Base-by-base conservation (phyloP, 2,113 vertebrate genomes). In the Macaca mulatta region DNA sequence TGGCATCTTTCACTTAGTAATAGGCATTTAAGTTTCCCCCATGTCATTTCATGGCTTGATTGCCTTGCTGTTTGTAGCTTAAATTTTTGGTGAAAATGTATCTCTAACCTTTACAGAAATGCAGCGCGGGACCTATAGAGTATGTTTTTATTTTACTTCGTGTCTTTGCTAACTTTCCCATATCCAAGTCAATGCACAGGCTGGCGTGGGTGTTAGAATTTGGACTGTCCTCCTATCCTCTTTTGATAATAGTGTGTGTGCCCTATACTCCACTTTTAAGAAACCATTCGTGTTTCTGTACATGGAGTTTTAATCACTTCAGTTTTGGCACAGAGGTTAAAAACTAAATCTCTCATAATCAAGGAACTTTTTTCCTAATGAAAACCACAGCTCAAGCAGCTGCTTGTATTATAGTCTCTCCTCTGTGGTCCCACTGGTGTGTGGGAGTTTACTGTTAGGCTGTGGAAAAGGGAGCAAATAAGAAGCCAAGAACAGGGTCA, bases 361-460 rank as follows among this genome's bases (percentile, higher is more conserved):
- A 74, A 90, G 97, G 84, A 88, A 72, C 81, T 97, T 96, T 96
- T 83, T 72, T 2, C 80, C 61, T 95, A 96, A 97, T 96, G 97
- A 90, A 95, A 97, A 96, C 96, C 97, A 96, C 93, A 91, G 94
- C 81, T 50, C 90, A 87, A 93, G 94, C 97, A 98, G 97, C 97
- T 97, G 50, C 78, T 96, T 8, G 0, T 43, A 48, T 96, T 96
- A 35, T 91, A 94, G 55, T 93, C 85, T 95, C 77, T 6, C 0
- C 72, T 96, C 85, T 67, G 96, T 52, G 93, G 93, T 95, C 94
- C 95, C 97, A 64, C 79, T 82, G 74, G 92, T 97, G 95, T 94
- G 98, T 98, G 96, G 98, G 97, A 97, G 97, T 97, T 98, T 79
- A 64, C 97, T 82, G 85, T 91, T 84, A 45, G 95, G 30, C 88